Evolutionary conservation across 2,888 invertebrate genomes (phyloP).

Genomic region (Stenotaenia linearis): DNA sequence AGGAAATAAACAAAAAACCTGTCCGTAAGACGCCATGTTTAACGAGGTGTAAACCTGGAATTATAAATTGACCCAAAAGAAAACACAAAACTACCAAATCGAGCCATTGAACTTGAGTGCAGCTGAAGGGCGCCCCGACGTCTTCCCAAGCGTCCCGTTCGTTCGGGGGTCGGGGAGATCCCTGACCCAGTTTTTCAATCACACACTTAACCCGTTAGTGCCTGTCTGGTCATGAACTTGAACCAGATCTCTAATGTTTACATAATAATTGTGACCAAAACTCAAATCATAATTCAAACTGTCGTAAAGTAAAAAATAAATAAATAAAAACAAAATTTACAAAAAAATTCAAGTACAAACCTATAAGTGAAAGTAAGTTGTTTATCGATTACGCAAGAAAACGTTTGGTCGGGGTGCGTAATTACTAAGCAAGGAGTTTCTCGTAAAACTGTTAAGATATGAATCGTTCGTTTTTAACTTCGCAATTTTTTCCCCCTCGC

Average conservation of each 20-base stretch:
- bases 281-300: background rate
- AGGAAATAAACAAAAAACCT: background rate
- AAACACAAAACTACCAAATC: background rate
- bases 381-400: background rate
- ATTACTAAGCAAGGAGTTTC: slow-evolving; percentile 2
- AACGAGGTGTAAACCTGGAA: background rate
- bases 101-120: slow-evolving; percentile 14
- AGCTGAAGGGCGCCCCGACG: slow-evolving; percentile 6
- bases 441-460: slow-evolving; percentile 13
- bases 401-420: background rate
- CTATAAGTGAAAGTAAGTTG: slow-evolving; percentile 6
- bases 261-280: slow-evolving; percentile 1
- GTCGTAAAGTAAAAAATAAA: background rate
- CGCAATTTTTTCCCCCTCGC: background rate
- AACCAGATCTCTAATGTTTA: slow-evolving; percentile 23
- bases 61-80: slow-evolving; percentile 6
- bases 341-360: background rate
- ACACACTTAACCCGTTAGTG: slow-evolving; percentile 20
- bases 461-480: background rate
- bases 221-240: slow-evolving; percentile 14
- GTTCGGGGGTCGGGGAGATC: slow-evolving; percentile 8
- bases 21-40: background rate
- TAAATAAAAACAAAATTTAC: background rate
- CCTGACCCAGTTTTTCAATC: slow-evolving; percentile 7
- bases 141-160: slow-evolving; percentile 13